phyloP scores from a whole-genome alignment of 2,113 vertebrate species.

The Chloroceryle aenea region DNA sequence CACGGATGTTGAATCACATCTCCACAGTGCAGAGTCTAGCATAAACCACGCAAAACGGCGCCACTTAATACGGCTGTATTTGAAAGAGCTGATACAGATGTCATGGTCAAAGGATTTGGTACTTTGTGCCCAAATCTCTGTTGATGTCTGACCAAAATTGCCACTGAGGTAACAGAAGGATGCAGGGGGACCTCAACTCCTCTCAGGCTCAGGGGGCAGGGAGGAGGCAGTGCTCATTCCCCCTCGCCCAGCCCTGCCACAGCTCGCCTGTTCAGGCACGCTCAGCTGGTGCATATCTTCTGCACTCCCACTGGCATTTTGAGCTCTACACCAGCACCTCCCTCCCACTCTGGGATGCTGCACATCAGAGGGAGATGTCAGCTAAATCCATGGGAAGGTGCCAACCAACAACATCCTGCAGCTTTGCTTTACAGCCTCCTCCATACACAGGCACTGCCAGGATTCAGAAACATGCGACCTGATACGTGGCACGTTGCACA shows the following conservation, averaged over 20 bases:
- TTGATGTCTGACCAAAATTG: neutral
- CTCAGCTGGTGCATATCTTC: neutral
- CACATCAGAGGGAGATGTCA: neutral
- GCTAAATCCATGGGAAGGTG: constrained; percentile 22
- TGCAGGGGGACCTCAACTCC: rapidly evolving
- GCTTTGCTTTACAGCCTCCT: neutral
- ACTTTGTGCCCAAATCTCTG: neutral
- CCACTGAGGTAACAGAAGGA: neutral
- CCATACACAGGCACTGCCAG: neutral
- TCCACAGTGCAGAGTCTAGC: neutral
- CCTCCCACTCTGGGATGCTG: constrained; percentile 4
- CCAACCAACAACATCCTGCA: constrained; percentile 8
- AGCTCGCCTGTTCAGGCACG: neutral
- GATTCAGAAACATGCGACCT: neutral
- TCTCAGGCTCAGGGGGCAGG: neutral
- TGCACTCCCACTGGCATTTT: neutral
- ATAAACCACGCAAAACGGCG: neutral
- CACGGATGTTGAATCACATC: neutral
- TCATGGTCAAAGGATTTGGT: neutral
- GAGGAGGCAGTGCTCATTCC: neutral
- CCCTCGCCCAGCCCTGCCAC: neutral
- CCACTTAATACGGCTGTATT: neutral
- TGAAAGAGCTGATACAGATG: neutral
- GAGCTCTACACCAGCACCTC: neutral
- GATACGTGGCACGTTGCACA: neutral